Evolutionary conservation across 2,797 vertebrate genomes (phyloP), one percentile per base, ranked within the genome.

Genomic region (Varecia variegata): DNA sequence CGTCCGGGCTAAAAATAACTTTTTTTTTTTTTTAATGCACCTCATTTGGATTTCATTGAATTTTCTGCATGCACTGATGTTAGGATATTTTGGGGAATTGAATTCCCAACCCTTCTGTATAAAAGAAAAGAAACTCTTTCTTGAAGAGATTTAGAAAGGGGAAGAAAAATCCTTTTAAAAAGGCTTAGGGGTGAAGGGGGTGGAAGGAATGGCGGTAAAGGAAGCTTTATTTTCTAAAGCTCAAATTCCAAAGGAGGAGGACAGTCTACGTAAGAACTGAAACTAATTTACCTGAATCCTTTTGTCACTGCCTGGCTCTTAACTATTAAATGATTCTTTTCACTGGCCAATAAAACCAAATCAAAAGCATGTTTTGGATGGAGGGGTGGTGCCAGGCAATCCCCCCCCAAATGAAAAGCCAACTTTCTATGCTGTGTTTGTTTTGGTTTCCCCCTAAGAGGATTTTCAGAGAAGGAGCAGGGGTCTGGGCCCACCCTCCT

Each of bases 251-350:
- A 93, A 98, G 98, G 60, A 96, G 97, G 94, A 98, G 97, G 97
- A 97, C 89, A 0, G 92, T 97, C 97, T 94, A 95, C 94, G 90
- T 96, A 97, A 96, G 98, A 98, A 97, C 98, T 98, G 98, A 98
- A 98, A 98, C 98, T 98, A 98, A 98, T 98, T 98, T 98, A 98
- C 98, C 98, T 98, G 97, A 98, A 98, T 98, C 97, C 96, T 95
- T 98, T 98, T 98, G 98, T 98, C 98, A 98, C 96, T 68, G 93
- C 77, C 93, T 96, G 95, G 96, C 96, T 96, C 98, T 98, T 97
- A 98, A 98, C 98, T 98, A 98, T 97, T 98, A 98, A 98, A 98
- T 97, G 98, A 98, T 98, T 98, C 98, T 98, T 98, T 98, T 98
- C 98, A 98, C 97, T 97, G 96, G 97, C 98, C 98, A 98, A 98